These are phyloP conservation scores for Centropus bengalensis DNA, from an alignment of 2,113 vertebrate genomes.

Conservation along the genomic window DNA sequence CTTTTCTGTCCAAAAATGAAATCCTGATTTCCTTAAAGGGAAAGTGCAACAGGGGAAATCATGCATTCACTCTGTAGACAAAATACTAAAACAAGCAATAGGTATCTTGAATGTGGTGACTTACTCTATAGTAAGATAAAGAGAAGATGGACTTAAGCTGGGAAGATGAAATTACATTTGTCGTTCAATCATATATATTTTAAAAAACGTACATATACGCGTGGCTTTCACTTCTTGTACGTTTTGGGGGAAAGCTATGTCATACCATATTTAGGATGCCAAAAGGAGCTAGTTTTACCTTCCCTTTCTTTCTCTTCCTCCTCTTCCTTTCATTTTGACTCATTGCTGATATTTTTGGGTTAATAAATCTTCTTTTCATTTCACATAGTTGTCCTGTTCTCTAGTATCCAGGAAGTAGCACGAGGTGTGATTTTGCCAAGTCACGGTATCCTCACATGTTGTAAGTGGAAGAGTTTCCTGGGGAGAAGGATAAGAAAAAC, in stretches of 20 bases:
- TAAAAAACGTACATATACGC: accelerated
- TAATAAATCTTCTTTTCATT: constrained; percentile 64
- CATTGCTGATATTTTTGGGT: neutral
- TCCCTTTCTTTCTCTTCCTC: neutral
- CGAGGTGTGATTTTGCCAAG: constrained; percentile 61
- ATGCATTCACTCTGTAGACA: neutral
- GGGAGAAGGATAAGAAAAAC: constrained; percentile 79
- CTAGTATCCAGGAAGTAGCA: constrained; percentile 70
- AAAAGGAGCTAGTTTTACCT: neutral
- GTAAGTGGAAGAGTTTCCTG: constrained; percentile 78
- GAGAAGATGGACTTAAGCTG: neutral
- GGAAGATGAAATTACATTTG: neutral
- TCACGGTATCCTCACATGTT: constrained; percentile 69
- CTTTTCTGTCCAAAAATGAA: neutral
- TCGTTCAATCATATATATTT: neutral
- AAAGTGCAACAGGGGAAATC: neutral
- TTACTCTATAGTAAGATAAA: neutral
- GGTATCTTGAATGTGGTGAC: neutral
- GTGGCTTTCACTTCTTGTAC: neutral
- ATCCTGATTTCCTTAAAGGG: neutral
- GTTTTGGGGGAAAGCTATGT: neutral
- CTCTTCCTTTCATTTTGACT: constrained; percentile 35
- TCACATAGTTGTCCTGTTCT: constrained; percentile 61
- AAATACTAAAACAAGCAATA: neutral
- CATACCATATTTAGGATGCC: neutral